Evolutionary conservation across 2,797 vertebrate species (phyloP).

Genomic region (Cynopterus sphinx): DNA sequence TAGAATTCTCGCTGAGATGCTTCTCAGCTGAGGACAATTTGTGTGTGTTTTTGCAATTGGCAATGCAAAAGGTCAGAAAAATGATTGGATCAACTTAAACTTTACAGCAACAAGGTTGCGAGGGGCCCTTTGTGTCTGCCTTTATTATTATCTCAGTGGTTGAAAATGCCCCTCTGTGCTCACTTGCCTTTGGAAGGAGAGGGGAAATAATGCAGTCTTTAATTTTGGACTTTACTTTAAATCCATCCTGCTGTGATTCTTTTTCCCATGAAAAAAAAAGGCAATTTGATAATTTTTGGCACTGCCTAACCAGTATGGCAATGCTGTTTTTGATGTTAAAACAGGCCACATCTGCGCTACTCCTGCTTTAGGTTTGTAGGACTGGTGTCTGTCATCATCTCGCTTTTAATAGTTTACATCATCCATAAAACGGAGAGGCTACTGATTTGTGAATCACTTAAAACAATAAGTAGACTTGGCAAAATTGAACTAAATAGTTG

Average conservation of each 20-base stretch:
- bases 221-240: slow-evolving; percentile 73
- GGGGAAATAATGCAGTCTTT: slow-evolving; percentile 67
- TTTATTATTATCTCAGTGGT: slow-evolving; percentile 69
- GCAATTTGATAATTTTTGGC: slow-evolving; percentile 36
- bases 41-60: slow-evolving; percentile 59
- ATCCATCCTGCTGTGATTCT: slow-evolving; percentile 52
- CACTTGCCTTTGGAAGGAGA: slow-evolving; percentile 66
- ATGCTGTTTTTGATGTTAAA: slow-evolving; percentile 39
- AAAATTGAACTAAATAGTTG: background rate
- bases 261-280: slow-evolving; percentile 16
- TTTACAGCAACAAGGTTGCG: slow-evolving; percentile 41
- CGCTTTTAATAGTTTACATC: background rate
- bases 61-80: slow-evolving; percentile 65
- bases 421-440: background rate
- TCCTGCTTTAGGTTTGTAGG: background rate
- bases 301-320: slow-evolving; percentile 12
- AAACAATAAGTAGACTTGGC: background rate
- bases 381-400: background rate
- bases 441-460: background rate
- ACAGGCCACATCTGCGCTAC: background rate
- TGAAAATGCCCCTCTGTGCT: slow-evolving; percentile 64
- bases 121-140: slow-evolving; percentile 26
- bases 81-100: slow-evolving; percentile 69
- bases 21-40: slow-evolving; percentile 63
- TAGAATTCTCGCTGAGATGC: background rate